Evolutionary conservation across 2,113 vertebrate genomes (phyloP), one percentile per base, ranked within the genome.

Genomic region (Varanus salvator): DNA sequence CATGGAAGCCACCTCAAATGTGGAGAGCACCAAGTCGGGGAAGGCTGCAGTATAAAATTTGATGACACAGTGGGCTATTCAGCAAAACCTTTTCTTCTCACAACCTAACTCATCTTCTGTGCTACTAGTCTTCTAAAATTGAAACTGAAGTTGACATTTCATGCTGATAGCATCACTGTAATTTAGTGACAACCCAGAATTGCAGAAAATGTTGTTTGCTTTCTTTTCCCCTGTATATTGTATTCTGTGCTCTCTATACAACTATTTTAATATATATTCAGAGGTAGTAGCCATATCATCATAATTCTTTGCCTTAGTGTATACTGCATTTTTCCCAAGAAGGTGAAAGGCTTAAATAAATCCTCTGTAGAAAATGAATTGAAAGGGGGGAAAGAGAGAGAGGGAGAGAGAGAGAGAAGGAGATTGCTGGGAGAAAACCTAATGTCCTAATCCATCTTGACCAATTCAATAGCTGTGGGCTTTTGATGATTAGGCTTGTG

Each of bases 301-400:
- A 69, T 93, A 92, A 93, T 95, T 96, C 90, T 60, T 52, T 95
- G 89, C 90, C 94, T 85, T 90, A 89, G 76, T 93, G 19, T 91
- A 66, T 94, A 92, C 85, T 69, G 84, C 90, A 74, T 93, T 96
- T 44, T 95, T 89, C 84, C 29, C 38, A 86, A 75, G 93, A 72
- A 92, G 21, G 81, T 89, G 74, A 91, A 77, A 87, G 78, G 89
- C 93, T 94, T 95, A 95, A 95, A 90, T 94, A 96, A 93, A 95
- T 96, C 84, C 87, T 89, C 87, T 77, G 83, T 1, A 23, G 82
- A 93, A 95, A 94, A 92, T 80, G 14, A 69, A 71, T 87, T 15
- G 84, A 48, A 80, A 92, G 87, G 90, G 92, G 66, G 93, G 57
- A 82, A 27, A 72, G 6, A 44, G 9, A 74, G 9, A 44, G n/a